Base-by-base conservation (phyloP, 2,797 vertebrate genomes). In the Tokudaia tokunoshimensis region DNA sequence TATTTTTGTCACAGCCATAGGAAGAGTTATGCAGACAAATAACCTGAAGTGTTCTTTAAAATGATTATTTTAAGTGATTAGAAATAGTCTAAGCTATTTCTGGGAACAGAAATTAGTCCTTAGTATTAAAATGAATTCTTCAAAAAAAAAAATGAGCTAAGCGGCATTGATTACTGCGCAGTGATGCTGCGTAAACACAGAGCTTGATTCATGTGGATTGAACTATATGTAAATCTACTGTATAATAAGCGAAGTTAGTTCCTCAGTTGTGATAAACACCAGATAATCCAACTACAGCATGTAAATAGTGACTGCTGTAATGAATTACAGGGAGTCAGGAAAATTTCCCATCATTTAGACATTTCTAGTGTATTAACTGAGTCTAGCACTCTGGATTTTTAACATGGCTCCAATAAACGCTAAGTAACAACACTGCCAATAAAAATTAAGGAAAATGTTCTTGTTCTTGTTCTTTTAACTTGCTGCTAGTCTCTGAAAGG, bases 361-460 rank as follows among this genome's bases (percentile, higher is more conserved):
- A 61, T 76, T 67, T 81, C 81, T 83, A 4, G 8, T 50, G 13
- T 3, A 4, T 41, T 22, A 6, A 14, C 65, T 6, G 17, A 61
- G 3, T 52, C 92, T 50, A 31, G 59, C 55, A 9, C 55, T 89
- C 47, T 50, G 47, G 11, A 20, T 47, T 80, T 55, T 37, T 55
- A 74, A 31, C 52, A 22, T 1, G 47, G 79, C 9, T 79, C 89
- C 24, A n/a, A 59, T 47, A 59, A 72, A 80, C 72, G 24, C 47
- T 11, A n/a, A 92, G 37, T 84, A 79, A 8, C 52, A 24, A 63
- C 19, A 52, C 44, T 83, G 44, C 10, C 22, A n/a, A 55, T 14
- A 90, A 82, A 94, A 63, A 75, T 75, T 63, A 84, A 84, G 41
- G 67, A 81, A 84, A 86, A 81, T 70, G 82, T 55, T 90, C 41